These are phyloP conservation scores for Oryzaephilus surinamensis DNA, from an alignment of 1,140 invertebrate species.

Conservation along the genomic window DNA sequence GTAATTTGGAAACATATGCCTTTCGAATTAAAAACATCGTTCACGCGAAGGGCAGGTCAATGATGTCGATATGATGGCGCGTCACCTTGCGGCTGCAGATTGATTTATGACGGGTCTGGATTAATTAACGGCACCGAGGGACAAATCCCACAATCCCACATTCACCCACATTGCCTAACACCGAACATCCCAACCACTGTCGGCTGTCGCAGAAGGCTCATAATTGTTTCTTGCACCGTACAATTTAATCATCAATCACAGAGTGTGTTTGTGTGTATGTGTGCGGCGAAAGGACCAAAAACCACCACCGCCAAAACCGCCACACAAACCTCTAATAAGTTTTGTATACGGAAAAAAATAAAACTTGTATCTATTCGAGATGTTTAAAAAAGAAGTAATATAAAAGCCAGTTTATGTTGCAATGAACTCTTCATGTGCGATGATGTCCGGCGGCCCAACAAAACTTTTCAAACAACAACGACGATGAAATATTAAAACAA, in stretches of 20 bases:
- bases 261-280: conserved; percentile 1
- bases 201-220: conserved; percentile 23
- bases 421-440: too few species aligned
- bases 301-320: neutral
- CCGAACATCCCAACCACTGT: conserved; percentile 19
- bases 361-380: too few species aligned
- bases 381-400: too few species aligned
- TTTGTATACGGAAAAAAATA: too few species aligned
- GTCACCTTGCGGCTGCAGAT: conserved; percentile 34
- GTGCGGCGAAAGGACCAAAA: neutral
- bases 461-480: too few species aligned
- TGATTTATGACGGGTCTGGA: conserved; percentile 32
- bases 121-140: conserved; percentile 32
- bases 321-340: too few species aligned
- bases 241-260: conserved; percentile 22
- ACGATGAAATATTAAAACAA: too few species aligned
- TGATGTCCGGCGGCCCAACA: too few species aligned
- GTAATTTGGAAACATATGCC: conserved; percentile 17
- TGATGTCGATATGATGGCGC: conserved; percentile 36
- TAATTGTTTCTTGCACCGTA: conserved; percentile 27
- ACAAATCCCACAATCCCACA: conserved; percentile 23
- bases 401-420: too few species aligned
- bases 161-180: conserved; percentile 12
- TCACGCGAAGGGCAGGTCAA: conserved; percentile 31
- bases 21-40: conserved; percentile 18